A percentile compares a stretch with the other conserved stretches of the same genome.
phyloP scores from a whole-genome alignment of 2,888 invertebrate genomes.

The Sesia apiformis region DNA sequence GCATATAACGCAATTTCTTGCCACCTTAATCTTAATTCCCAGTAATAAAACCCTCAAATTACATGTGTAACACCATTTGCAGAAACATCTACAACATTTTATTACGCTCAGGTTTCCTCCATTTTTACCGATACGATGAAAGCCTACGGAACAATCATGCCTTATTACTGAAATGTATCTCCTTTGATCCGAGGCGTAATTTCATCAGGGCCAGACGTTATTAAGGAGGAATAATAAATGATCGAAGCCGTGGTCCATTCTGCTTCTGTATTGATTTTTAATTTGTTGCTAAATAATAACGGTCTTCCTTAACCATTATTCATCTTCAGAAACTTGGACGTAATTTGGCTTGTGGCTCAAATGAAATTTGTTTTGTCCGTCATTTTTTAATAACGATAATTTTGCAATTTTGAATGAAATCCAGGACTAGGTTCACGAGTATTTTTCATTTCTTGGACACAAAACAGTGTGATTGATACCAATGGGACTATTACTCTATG shows the following conservation, averaged over 20 bases:
- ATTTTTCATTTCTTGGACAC: too few species aligned
- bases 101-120: neutral
- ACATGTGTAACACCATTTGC: neutral
- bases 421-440: too few species aligned
- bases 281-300: neutral
- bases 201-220: slow-evolving; percentile 13
- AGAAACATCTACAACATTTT: neutral
- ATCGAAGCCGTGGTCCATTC: slow-evolving; percentile 12
- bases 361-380: too few species aligned
- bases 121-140: slow-evolving; percentile 10
- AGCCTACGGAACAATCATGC: slow-evolving; percentile 20
- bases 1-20: too few species aligned
- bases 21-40: too few species aligned
- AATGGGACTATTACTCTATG: too few species aligned
- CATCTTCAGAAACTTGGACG: neutral
- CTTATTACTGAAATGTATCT: slow-evolving; percentile 20
- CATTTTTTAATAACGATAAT: too few species aligned
- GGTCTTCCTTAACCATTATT: neutral
- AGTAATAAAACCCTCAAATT: too few species aligned
- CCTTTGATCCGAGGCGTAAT: slow-evolving; percentile 18
- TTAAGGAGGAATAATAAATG: slow-evolving; percentile 16
- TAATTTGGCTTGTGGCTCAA: too few species aligned
- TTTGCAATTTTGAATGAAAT: too few species aligned
- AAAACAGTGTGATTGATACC: too few species aligned
- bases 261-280: neutral